phyloP scores from a whole-genome alignment of 2,113 vertebrate species.

The Benitochromis conjunctus region DNA sequence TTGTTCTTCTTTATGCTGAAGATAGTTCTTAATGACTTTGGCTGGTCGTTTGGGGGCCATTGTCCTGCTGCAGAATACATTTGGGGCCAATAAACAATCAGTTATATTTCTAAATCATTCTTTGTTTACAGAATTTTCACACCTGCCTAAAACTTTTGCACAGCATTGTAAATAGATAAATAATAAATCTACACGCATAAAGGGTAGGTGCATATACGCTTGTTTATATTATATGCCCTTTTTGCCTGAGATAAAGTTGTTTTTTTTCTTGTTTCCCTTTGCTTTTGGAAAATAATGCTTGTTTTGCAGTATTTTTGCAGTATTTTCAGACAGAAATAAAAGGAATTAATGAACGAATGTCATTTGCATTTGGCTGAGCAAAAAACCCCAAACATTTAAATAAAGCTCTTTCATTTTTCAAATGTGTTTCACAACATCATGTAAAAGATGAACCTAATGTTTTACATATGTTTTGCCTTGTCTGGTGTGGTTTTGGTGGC shows the following conservation, averaged over 20 bases:
- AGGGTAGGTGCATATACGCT: not conserved
- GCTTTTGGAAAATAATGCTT: not conserved
- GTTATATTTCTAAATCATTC: not conserved
- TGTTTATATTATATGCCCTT: not conserved
- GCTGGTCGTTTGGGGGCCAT: not conserved
- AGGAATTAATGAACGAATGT: not conserved
- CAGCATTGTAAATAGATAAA: not conserved
- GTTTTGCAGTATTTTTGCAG: not conserved
- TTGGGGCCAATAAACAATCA: not conserved
- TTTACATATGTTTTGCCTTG: not conserved
- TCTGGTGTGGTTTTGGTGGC: not conserved
- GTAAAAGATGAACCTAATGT: not conserved
- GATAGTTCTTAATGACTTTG: not conserved
- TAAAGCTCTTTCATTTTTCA: not conserved
- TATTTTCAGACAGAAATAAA: not conserved
- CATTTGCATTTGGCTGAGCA: not conserved
- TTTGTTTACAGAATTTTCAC: not conserved
- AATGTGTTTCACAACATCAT: not conserved
- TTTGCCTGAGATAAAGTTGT: not conserved
- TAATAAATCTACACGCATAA: not conserved
- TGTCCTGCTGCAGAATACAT: not conserved
- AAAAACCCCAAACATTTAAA: not conserved
- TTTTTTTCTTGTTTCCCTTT: not conserved
- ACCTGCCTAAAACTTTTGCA: not conserved
- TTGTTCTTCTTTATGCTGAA: not conserved